phyloP scores from a whole-genome alignment of 2,113 vertebrate genomes.

The Podarcis cretensis region DNA sequence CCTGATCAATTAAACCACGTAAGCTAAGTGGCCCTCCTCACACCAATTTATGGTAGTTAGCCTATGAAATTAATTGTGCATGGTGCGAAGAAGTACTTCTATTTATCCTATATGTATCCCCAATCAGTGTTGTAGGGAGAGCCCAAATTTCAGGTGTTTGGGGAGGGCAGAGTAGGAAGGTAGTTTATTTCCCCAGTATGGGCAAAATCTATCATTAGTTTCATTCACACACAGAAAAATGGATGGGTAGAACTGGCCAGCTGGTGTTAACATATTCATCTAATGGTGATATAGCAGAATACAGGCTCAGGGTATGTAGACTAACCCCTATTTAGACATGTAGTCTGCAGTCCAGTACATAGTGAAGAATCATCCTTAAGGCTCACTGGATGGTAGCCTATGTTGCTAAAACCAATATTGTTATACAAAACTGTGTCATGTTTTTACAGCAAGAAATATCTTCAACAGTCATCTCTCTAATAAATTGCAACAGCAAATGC shows the following conservation, averaged over 20 bases:
- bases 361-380: neutral
- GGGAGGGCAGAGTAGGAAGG: too few relatives aligned
- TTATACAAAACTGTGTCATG: neutral
- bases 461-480: conserved; percentile 5
- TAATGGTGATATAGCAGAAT: neutral
- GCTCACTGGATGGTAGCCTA: neutral
- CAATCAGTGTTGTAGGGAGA: neutral
- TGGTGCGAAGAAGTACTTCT: neutral
- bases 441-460: conserved; percentile 41
- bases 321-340: neutral
- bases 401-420: neutral
- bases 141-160: too few relatives aligned
- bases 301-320: neutral
- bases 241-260: neutral
- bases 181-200: neutral
- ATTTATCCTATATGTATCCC: neutral
- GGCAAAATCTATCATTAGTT: neutral
- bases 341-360: neutral
- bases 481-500: conserved; percentile 42
- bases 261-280: neutral
- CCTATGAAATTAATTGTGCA: neutral
- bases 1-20: neutral
- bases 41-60: neutral
- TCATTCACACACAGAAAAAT: neutral
- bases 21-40: neutral